These are phyloP conservation scores for Schizopygopsis malacanthus DNA, from an alignment of 2,797 vertebrate genomes.

Conservation along the genomic window DNA sequence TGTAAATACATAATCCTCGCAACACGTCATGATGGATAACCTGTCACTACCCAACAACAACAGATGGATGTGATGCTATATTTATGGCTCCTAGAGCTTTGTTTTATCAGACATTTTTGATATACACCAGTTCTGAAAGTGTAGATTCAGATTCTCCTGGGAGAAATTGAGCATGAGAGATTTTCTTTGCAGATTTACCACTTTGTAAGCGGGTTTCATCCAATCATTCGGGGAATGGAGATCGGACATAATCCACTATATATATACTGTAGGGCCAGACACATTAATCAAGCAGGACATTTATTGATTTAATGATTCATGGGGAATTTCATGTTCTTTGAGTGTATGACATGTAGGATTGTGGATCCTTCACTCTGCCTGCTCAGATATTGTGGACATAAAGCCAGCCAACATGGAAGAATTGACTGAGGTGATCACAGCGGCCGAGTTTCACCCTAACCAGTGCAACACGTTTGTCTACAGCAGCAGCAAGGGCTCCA, in stretches of 20 bases:
- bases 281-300: not conserved
- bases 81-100: not conserved
- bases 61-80: not conserved
- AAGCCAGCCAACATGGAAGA: constrained; percentile 99
- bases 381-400: constrained; percentile 96
- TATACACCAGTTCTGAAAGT: not conserved
- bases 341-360: not conserved
- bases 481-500: constrained; percentile 99
- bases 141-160: not conserved
- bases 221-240: constrained; percentile 3
- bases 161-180: not conserved
- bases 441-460: constrained; percentile 95
- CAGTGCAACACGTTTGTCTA: constrained; percentile 98
- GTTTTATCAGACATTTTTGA: not conserved
- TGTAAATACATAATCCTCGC: constrained; percentile 42
- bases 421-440: constrained; percentile 96
- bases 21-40: constrained; percentile 37
- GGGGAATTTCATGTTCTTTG: not conserved
- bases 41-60: constrained; percentile 23
- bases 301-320: constrained; percentile 1
- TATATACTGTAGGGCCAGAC: not conserved
- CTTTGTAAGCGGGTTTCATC: not conserved
- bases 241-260: not conserved
- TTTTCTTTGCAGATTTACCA: constrained; percentile 12
- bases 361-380: constrained; percentile 50